Evolutionary conservation across 1,140 invertebrate species (phyloP).

Genomic region (Nomia melanderi): DNA sequence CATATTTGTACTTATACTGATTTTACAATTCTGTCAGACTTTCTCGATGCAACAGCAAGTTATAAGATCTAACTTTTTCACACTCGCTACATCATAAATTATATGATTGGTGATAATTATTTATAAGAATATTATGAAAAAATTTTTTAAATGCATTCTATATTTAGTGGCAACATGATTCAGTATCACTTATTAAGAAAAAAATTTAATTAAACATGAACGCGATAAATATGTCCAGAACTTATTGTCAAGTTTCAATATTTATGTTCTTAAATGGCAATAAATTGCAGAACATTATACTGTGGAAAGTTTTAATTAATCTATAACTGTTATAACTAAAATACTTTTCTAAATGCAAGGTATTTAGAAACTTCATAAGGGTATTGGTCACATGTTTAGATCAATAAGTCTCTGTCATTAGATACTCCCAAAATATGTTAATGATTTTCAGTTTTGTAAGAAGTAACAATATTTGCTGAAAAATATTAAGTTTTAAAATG

Average conservation of each 20-base stretch:
- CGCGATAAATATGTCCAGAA: slow-evolving; percentile 12
- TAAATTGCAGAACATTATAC: slow-evolving; percentile 5
- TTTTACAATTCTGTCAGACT: slow-evolving; percentile 36
- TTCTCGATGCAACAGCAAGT: slow-evolving; percentile 16
- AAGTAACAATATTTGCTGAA: slow-evolving; percentile 37
- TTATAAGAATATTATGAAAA: slow-evolving; percentile 27
- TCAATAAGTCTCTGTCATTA: slow-evolving; percentile 43
- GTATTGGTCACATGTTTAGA: slow-evolving; percentile 26
- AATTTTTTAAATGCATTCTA: slow-evolving; percentile 1
- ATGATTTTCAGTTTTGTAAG: slow-evolving; percentile 26
- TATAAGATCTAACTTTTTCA: neutral
- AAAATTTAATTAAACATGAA: slow-evolving; percentile 23
- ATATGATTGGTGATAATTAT: slow-evolving; percentile 13
- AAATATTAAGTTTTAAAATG: slow-evolving; percentile 41
- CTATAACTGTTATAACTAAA: slow-evolving; percentile 28
- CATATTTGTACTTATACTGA: slow-evolving; percentile 43
- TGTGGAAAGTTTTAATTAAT: neutral
- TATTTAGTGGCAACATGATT: neutral
- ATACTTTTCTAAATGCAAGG: slow-evolving; percentile 34
- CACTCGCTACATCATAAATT: neutral
- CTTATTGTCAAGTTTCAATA: slow-evolving; percentile 45
- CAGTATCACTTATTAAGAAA: slow-evolving; percentile 7
- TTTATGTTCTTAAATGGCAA: slow-evolving; percentile 12
- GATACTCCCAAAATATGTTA: slow-evolving; percentile 34
- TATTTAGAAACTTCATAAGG: slow-evolving; percentile 30